Percentiles rank a stretch among this genome's conserved stretches.
These are phyloP conservation scores for Pachypsylla venusta DNA, from an alignment of 1,140 invertebrate genomes.

Conservation along the genomic window DNA sequence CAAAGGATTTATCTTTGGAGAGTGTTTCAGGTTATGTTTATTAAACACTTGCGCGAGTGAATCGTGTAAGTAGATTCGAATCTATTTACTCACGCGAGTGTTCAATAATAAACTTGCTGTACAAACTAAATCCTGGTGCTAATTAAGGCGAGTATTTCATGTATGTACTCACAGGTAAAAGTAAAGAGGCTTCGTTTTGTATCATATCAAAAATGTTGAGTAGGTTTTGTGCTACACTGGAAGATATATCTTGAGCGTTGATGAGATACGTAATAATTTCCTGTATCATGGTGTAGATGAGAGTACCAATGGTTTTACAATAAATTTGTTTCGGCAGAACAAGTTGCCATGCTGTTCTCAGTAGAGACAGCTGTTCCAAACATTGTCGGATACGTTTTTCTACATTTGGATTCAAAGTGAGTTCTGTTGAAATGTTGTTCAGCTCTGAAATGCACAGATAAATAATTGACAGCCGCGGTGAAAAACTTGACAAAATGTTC, in stretches of 20 bases:
- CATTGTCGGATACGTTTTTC: conserved; percentile 65
- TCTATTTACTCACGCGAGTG: no score
- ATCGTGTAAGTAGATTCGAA: no score
- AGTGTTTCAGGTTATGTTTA: no score
- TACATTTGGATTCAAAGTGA: conserved; percentile 10
- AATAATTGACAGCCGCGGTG: no score
- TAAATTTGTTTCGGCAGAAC: conserved; percentile 55
- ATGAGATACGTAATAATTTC: conserved; percentile 41
- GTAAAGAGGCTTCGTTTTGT: conserved; percentile 35
- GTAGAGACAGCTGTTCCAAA: conserved; percentile 60
- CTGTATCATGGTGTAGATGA: conserved; percentile 44
- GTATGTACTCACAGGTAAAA: conserved; percentile 43
- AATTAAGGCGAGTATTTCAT: background rate
- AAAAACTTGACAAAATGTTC: no score
- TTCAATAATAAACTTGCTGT: no score
- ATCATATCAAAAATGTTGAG: conserved; percentile 39
- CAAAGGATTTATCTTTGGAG: no score
- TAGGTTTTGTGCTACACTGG: conserved; percentile 41
- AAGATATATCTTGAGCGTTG: conserved; percentile 48
- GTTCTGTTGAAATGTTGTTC: background rate
- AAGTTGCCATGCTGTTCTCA: conserved; percentile 73
- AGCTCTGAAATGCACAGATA: no score
- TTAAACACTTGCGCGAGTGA: no score
- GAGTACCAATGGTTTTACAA: conserved; percentile 42
- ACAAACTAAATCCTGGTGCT: no score